These are phyloP conservation scores for Conus betulinus DNA, from an alignment of 1,140 invertebrate genomes.

Conservation along the genomic window DNA sequence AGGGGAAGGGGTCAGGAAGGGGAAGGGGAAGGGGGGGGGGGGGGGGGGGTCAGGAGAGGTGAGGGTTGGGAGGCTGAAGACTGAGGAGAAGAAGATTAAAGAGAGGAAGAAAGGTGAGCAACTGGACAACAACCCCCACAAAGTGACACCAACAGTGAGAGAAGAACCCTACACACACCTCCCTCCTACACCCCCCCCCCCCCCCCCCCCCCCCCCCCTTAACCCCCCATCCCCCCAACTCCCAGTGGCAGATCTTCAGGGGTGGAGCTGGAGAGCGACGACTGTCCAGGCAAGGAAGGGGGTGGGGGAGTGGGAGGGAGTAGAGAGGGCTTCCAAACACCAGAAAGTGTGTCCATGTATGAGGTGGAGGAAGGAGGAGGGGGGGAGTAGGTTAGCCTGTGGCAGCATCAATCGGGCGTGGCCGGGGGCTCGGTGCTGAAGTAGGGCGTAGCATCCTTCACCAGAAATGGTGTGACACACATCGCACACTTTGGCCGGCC, in stretches of 20 bases:
- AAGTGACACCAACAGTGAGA: too few species aligned
- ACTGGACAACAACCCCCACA: too few species aligned
- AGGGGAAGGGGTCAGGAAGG: not conserved
- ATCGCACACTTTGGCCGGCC: conserved; percentile 93
- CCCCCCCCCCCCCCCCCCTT: not conserved
- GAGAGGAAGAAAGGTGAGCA: not conserved
- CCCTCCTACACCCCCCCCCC: not conserved
- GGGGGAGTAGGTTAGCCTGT: not conserved
- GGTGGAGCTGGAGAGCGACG: not conserved
- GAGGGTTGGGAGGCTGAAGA: not conserved
- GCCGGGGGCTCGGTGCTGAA: conserved; percentile 92
- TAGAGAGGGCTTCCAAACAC: not conserved
- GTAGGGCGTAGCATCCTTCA: conserved; percentile 94
- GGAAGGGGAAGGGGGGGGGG: not conserved
- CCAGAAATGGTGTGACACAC: conserved; percentile 97
- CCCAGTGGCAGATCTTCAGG: not conserved
- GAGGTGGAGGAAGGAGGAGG: too few species aligned
- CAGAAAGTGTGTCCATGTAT: too few species aligned
- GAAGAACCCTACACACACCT: too few species aligned
- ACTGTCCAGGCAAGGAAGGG: not conserved
- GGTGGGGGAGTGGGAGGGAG: not conserved
- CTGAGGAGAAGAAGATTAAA: not conserved
- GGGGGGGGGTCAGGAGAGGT: not conserved
- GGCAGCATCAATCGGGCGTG: conserved; percentile 76
- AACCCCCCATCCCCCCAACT: not conserved